Evolutionary conservation across 2,113 vertebrate species (phyloP).

Genomic region (Lampris incognitus): DNA sequence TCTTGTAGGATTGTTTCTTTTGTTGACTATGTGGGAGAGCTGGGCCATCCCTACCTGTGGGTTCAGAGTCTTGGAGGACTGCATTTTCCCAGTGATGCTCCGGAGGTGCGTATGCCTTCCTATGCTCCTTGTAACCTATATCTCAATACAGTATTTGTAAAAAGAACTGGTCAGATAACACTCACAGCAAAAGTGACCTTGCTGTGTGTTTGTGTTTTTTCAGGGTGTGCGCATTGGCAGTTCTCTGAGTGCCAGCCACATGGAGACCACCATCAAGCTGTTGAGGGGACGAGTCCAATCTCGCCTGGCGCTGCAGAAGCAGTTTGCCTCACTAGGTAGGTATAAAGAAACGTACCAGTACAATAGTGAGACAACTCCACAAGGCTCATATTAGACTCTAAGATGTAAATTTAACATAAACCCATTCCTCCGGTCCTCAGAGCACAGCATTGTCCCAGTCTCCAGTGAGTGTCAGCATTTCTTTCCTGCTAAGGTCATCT

Average conservation of each 20-base stretch:
- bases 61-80: conserved; percentile 95
- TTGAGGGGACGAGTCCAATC: conserved; percentile 90
- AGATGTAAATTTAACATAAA: conserved; percentile 8
- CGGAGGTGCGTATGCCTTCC: conserved; percentile 81
- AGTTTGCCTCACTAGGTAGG: conserved; percentile 94
- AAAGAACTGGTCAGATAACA: no score
- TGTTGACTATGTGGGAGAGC: conserved; percentile 90
- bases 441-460: conserved; percentile 92
- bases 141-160: no score
- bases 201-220: conserved; percentile 2
- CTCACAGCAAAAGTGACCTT: not conserved
- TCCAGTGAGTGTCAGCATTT: conserved; percentile 92
- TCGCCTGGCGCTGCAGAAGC: conserved; percentile 93
- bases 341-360: not conserved
- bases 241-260: conserved; percentile 94
- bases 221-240: conserved; percentile 77
- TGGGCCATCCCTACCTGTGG: conserved; percentile 96
- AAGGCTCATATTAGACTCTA: not conserved
- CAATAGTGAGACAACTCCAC: not conserved
- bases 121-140: no score
- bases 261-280: conserved; percentile 95
- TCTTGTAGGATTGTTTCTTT: conserved; percentile 87
- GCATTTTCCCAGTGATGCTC: conserved; percentile 90
- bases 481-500: conserved; percentile 94
- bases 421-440: conserved; percentile 68